These are phyloP conservation scores for Aselliscus stoliczkanus DNA, from an alignment of 2,797 vertebrate genomes.

Conservation along the genomic window DNA sequence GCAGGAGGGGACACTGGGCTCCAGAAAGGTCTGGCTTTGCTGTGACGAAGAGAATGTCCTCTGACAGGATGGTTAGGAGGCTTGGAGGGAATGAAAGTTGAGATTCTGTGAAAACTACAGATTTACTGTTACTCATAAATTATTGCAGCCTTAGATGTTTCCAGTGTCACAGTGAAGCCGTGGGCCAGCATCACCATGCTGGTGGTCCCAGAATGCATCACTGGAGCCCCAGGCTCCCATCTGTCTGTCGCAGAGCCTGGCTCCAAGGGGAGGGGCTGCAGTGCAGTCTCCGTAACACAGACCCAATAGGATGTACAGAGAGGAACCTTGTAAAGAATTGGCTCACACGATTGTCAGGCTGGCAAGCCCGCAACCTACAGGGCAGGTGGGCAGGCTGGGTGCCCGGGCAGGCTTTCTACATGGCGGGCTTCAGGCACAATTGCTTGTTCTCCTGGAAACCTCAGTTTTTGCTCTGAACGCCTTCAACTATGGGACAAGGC, in stretches of 20 bases:
- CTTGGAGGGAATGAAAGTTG: background rate
- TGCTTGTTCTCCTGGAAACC: too few relatives aligned
- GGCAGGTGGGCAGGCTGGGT: background rate
- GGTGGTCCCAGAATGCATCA: background rate
- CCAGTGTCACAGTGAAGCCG: background rate
- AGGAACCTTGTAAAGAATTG: background rate
- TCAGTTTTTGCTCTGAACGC: background rate
- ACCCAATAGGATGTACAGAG: background rate
- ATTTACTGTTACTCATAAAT: too few relatives aligned
- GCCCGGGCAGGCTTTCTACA: background rate
- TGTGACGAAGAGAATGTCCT: background rate
- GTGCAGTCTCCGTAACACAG: background rate
- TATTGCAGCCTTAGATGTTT: too few relatives aligned
- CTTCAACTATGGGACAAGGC: background rate
- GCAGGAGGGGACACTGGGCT: background rate
- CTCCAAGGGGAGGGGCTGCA: background rate
- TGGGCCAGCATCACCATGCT: too few relatives aligned
- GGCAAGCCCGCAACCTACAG: background rate
- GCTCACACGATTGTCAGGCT: background rate
- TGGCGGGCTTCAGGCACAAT: background rate
- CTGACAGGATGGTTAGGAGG: background rate
- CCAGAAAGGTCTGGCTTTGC: background rate
- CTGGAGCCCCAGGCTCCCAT: background rate
- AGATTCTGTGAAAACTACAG: background rate
- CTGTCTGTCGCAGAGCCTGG: too few relatives aligned